Evolutionary conservation across 2,113 vertebrate species (phyloP).

Genomic region (Brachionichthys hirsutus): DNA sequence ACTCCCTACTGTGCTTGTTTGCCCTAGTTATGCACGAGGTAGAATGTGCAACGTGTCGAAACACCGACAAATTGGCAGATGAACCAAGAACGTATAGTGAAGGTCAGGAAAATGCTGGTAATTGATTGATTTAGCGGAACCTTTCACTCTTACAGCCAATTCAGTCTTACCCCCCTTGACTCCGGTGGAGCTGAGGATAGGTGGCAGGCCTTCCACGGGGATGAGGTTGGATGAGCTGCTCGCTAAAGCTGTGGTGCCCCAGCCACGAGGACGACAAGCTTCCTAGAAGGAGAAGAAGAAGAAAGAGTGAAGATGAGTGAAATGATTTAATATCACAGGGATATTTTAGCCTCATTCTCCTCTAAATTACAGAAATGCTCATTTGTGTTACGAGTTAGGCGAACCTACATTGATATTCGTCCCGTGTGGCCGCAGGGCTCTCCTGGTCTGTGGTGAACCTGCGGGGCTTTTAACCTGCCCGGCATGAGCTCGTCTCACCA

Average conservation of each 20-base stretch:
- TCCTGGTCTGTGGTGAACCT: conserved; percentile 73
- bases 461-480: conserved; percentile 79
- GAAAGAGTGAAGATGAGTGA: too few species aligned
- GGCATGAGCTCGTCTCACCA: conserved; percentile 67
- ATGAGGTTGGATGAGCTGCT: conserved; percentile 92
- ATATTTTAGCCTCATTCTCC: neutral
- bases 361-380: neutral
- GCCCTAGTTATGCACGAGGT: too few species aligned
- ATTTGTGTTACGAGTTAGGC: neutral
- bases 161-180: conserved; percentile 90
- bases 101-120: too few species aligned
- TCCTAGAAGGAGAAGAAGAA: conserved; percentile 66
- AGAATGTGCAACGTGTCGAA: too few species aligned
- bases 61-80: too few species aligned
- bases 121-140: neutral
- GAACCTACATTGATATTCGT: conserved; percentile 56
- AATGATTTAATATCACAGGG: neutral
- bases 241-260: conserved; percentile 86
- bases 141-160: neutral
- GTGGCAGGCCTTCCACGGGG: conserved; percentile 93
- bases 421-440: conserved; percentile 73
- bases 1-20: too few species aligned
- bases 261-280: conserved; percentile 80
- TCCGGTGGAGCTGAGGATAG: conserved; percentile 96
- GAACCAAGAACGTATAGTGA: too few species aligned